A percentile compares a stretch with the other conserved stretches of the same genome.
phyloP scores from a whole-genome alignment of 2,113 vertebrate species.

The Calonectris borealis region DNA sequence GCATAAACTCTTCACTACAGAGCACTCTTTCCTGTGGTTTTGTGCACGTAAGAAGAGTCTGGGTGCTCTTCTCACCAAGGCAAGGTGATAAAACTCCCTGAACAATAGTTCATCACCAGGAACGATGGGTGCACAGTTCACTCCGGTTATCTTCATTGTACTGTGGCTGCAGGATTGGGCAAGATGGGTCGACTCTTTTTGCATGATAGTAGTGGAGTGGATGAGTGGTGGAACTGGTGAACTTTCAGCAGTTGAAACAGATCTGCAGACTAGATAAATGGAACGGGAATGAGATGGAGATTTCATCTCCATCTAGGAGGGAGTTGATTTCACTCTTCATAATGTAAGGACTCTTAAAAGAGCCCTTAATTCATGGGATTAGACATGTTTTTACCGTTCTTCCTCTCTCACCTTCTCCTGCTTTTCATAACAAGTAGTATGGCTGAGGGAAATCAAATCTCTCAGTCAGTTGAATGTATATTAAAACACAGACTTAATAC shows the following conservation, averaged over 20 bases:
- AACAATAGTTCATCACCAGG: neutral
- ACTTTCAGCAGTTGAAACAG: neutral
- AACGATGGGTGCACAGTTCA: neutral
- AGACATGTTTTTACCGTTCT: neutral
- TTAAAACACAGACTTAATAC: neutral
- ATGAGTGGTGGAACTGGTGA: neutral
- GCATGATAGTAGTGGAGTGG: neutral
- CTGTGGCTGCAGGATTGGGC: neutral
- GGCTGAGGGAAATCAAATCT: neutral
- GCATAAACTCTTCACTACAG: neutral
- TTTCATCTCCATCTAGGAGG: neutral
- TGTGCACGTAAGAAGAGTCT: neutral
- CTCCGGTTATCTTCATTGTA: neutral
- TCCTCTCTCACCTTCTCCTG: neutral
- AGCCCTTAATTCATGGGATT: neutral
- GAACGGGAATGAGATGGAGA: neutral
- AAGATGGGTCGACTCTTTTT: neutral
- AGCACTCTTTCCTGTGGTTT: neutral
- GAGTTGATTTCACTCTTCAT: neutral
- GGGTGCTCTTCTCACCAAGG: neutral
- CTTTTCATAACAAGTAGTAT: neutral
- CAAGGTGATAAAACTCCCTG: neutral
- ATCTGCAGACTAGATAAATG: neutral
- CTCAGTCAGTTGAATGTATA: neutral
- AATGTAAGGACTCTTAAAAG: neutral